phyloP scores from a whole-genome alignment of 2,888 invertebrate genomes.

The Diarsia mendica region DNA sequence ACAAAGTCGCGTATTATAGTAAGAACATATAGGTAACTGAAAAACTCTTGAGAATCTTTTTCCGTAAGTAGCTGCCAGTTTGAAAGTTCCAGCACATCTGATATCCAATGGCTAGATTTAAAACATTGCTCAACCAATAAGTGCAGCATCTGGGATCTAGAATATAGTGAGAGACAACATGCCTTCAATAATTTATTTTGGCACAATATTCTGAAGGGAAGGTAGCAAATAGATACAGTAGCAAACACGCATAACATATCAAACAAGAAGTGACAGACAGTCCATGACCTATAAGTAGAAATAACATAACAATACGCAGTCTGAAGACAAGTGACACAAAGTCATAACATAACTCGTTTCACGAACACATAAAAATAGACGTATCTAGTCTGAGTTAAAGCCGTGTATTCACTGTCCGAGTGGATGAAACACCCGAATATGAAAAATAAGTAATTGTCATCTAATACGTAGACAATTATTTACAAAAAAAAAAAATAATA shows the following conservation, averaged over 20 bases:
- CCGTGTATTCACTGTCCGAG: neutral
- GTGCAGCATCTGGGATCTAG: neutral
- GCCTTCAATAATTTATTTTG: neutral
- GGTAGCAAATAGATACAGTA: conserved; percentile 7
- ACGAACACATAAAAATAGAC: conserved; percentile 47
- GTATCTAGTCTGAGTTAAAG: neutral
- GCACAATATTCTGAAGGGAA: conserved; percentile 5
- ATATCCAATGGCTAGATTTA: neutral
- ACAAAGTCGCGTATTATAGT: no score
- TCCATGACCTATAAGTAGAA: conserved; percentile 35
- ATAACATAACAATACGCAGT: conserved; percentile 35
- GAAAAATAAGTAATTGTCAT: no score
- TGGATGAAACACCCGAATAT: neutral
- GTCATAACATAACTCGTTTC: conserved; percentile 54
- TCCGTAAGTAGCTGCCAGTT: neutral
- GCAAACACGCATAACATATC: conserved; percentile 29
- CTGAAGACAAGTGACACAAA: conserved; percentile 42
- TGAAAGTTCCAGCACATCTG: neutral
- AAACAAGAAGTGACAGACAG: conserved; percentile 25
- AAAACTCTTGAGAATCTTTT: neutral
- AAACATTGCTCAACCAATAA: neutral
- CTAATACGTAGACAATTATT: no score
- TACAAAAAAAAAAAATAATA: no score
- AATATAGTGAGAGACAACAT: neutral
- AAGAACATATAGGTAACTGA: neutral